Conservation (phyloP, 2,113 vertebrate species). For the Thalassoma bifasciatum region DNA sequence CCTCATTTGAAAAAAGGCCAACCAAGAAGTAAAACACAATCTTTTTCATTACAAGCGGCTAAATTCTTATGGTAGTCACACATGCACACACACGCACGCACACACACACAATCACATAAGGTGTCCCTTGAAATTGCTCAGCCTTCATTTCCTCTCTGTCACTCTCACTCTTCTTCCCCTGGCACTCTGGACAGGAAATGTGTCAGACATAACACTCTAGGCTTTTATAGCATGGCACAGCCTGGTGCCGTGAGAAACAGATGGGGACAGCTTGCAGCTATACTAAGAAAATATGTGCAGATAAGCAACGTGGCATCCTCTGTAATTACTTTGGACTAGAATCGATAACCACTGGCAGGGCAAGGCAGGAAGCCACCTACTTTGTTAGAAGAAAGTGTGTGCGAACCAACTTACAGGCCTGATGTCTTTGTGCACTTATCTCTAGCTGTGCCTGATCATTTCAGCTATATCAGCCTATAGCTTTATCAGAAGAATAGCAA, state of each 20-base stretch:
- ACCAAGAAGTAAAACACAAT: too few species aligned
- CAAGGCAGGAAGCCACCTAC: constrained; percentile 9
- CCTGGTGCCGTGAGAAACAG: constrained; percentile 59
- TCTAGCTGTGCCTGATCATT: not conserved
- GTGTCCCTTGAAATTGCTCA: constrained; percentile 50
- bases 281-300: constrained; percentile 56
- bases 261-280: constrained; percentile 65
- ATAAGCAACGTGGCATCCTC: constrained; percentile 40
- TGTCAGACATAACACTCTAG: constrained; percentile 66
- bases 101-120: constrained; percentile 35
- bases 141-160: constrained; percentile 64
- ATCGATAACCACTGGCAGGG: constrained; percentile 46
- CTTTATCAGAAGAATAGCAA: constrained; percentile 25
- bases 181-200: constrained; percentile 52
- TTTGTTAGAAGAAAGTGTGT: constrained; percentile 33
- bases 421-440: constrained; percentile 28
- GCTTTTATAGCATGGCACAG: constrained; percentile 42
- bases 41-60: too few species aligned
- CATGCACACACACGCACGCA: constrained; percentile 12
- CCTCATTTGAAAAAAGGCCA: too few species aligned
- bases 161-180: constrained; percentile 45
- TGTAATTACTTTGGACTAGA: constrained; percentile 55
- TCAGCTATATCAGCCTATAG: constrained; percentile 19
- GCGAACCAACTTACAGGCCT: constrained; percentile 45
- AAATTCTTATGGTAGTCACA: too few species aligned